Conservation (phyloP, 2,797 vertebrate species). For the Australoheros facetus region DNA sequence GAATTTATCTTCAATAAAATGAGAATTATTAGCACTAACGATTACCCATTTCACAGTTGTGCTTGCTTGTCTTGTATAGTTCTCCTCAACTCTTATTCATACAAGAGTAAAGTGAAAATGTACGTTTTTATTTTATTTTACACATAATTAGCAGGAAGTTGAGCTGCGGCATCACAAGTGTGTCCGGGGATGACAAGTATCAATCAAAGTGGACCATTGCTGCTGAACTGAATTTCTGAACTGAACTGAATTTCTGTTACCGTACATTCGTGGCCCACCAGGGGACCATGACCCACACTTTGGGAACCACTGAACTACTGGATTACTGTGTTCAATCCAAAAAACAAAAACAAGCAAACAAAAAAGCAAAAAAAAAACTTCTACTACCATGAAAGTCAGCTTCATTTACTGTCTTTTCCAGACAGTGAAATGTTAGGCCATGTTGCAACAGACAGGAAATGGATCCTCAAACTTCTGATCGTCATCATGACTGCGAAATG, state of each 20-base stretch:
- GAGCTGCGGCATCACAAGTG: too few relatives aligned
- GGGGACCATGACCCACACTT: too few relatives aligned
- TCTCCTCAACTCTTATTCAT: neutral
- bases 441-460: neutral
- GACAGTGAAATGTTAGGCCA: neutral
- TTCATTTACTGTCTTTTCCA: too few relatives aligned
- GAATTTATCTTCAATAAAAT: neutral
- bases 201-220: too few relatives aligned
- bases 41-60: neutral
- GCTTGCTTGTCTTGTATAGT: neutral
- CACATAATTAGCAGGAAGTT: too few relatives aligned
- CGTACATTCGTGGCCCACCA: too few relatives aligned
- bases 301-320: neutral
- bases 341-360: too few relatives aligned
- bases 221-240: too few relatives aligned
- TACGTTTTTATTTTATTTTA: too few relatives aligned
- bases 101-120: neutral
- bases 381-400: neutral
- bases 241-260: too few relatives aligned
- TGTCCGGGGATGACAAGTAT: too few relatives aligned
- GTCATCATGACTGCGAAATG: neutral
- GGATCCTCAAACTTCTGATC: neutral
- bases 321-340: neutral
- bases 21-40: slow-evolving; percentile 1
- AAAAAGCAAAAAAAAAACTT: neutral